These are phyloP conservation scores for Charanyca ferruginea DNA, from an alignment of 2,888 invertebrate species.

Conservation along the genomic window DNA sequence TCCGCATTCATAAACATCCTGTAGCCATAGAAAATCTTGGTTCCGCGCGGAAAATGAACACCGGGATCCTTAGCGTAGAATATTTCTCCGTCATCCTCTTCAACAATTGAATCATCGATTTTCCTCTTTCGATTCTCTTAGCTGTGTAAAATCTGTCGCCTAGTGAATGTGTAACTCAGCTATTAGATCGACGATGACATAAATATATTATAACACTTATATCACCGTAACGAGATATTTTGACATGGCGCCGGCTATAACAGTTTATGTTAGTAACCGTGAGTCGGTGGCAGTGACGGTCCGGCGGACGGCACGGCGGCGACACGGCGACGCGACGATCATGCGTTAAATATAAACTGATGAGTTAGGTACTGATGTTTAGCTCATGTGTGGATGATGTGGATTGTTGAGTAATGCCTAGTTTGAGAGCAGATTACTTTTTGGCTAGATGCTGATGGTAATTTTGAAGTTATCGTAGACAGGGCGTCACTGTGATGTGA, in stretches of 20 bases:
- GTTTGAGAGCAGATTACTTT: conserved; percentile 8
- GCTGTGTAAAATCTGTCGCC: conserved; percentile 2
- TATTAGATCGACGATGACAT: conserved; percentile 59
- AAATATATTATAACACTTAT: conserved; percentile 57
- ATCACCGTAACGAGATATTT: conserved; percentile 57
- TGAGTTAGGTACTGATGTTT: conserved; percentile 56
- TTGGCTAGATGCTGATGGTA: conserved; percentile 14
- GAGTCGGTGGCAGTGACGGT: conserved; percentile 52
- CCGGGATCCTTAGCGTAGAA: background rate
- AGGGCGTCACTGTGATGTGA: conserved; percentile 23
- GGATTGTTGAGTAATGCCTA: conserved; percentile 48
- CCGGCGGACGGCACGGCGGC: conserved; percentile 47
- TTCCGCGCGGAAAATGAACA: conserved; percentile 10
- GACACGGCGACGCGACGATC: conserved; percentile 56
- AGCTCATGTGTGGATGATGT: conserved; percentile 37
- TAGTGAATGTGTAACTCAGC: conserved; percentile 22
- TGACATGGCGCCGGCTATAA: conserved; percentile 63
- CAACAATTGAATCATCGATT: conserved; percentile 14
- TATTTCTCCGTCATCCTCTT: conserved; percentile 4
- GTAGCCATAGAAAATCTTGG: conserved; percentile 1
- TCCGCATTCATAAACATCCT: background rate
- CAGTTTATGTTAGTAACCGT: conserved; percentile 57
- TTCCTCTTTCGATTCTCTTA: background rate
- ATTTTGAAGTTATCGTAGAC: conserved; percentile 33
- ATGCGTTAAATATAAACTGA: conserved; percentile 61